Conservation (phyloP, 2,888 invertebrate species). For the Cantharis rufa region DNA sequence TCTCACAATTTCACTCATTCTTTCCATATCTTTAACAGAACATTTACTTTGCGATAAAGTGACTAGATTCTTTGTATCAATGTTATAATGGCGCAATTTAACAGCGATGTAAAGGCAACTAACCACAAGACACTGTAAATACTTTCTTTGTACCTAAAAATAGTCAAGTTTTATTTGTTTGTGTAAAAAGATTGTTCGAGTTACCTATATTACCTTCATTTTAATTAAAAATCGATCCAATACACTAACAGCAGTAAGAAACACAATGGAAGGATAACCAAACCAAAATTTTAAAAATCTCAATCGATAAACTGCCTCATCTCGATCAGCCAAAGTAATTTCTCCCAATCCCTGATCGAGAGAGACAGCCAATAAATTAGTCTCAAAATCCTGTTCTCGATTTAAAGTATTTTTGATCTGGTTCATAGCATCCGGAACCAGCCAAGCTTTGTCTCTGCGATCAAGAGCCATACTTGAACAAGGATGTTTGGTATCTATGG, state of each 20-base stretch:
- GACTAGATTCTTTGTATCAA: slow-evolving; percentile 71
- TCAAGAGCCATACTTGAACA: slow-evolving; percentile 42
- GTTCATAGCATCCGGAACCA: slow-evolving; percentile 52
- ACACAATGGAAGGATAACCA: slow-evolving; percentile 77
- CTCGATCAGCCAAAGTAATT: slow-evolving; percentile 75
- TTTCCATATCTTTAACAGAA: slow-evolving; percentile 79
- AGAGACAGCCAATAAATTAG: slow-evolving; percentile 41
- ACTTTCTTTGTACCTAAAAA: slow-evolving; percentile 70
- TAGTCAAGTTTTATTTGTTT: neutral
- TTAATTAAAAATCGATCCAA: slow-evolving; percentile 82
- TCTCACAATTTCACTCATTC: slow-evolving; percentile 83
- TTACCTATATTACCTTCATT: slow-evolving; percentile 68
- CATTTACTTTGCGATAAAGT: slow-evolving; percentile 74
- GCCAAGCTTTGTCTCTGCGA: slow-evolving; percentile 53
- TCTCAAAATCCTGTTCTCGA: slow-evolving; percentile 44
- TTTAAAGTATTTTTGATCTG: slow-evolving; percentile 47
- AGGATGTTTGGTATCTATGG: slow-evolving; percentile 7
- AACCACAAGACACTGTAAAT: slow-evolving; percentile 86
- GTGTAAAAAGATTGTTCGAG: neutral
- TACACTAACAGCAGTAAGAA: slow-evolving; percentile 77
- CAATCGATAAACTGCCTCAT: slow-evolving; percentile 80
- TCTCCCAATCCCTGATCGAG: slow-evolving; percentile 59
- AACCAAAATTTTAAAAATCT: slow-evolving; percentile 85
- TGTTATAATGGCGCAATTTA: slow-evolving; percentile 64
- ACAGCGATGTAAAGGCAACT: slow-evolving; percentile 86